phyloP scores from a whole-genome alignment of 1,140 invertebrate genomes.

The Megalopta genalis region DNA sequence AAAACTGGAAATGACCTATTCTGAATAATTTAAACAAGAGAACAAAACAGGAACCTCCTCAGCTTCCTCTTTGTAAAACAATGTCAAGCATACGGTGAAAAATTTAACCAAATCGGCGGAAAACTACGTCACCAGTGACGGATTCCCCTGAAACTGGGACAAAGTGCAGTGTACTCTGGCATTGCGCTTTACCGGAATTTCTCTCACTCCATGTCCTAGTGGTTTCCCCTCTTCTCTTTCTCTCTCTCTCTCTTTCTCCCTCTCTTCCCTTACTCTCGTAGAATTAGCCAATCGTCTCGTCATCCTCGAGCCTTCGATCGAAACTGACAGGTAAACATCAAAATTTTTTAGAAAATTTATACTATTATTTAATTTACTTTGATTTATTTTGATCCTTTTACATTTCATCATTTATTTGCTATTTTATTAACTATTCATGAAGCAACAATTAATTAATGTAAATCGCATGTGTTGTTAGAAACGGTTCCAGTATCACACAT shows the following conservation, averaged over 20 bases:
- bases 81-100: slow-evolving; percentile 38
- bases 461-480: not conserved
- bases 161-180: slow-evolving; percentile 81
- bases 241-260: slow-evolving; percentile 25
- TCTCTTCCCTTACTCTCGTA: slow-evolving; percentile 9
- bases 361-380: not conserved
- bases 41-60: slow-evolving; percentile 3
- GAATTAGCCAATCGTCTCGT: slow-evolving; percentile 33
- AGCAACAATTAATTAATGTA: not conserved
- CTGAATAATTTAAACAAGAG: slow-evolving; percentile 8
- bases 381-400: not conserved
- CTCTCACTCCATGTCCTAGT: slow-evolving; percentile 64
- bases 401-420: not conserved
- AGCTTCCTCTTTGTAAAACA: slow-evolving; percentile 7
- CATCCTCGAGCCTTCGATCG: slow-evolving; percentile 37
- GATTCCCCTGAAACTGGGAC: slow-evolving; percentile 79
- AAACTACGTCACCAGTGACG: slow-evolving; percentile 79
- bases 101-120: slow-evolving; percentile 46
- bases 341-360: slow-evolving; percentile 19
- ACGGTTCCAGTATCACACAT: not conserved
- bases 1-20: slow-evolving; percentile 21
- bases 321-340: slow-evolving; percentile 45
- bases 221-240: slow-evolving; percentile 1
- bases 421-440: not conserved
- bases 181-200: slow-evolving; percentile 79